A percentile compares a stretch with the other conserved stretches of the same genome.
Conservation (phyloP, 2,888 invertebrate genomes). For the Iphiclides podalirius region DNA sequence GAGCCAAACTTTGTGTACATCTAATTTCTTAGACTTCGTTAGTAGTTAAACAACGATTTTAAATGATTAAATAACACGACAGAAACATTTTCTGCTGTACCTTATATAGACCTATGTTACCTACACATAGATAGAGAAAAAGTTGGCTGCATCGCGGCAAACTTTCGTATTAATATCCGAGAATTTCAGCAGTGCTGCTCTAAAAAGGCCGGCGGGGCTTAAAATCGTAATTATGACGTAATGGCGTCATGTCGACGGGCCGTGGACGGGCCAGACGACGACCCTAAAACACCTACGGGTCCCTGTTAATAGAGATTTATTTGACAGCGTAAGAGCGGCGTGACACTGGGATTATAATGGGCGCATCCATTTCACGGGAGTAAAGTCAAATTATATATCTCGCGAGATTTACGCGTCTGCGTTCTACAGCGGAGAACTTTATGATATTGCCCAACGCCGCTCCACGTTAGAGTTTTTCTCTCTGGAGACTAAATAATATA, state of each 20-base stretch:
- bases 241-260: not conserved
- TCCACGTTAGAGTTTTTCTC: not conserved
- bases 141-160: not conserved
- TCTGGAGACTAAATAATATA: too few relatives aligned
- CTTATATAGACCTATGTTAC: too few relatives aligned
- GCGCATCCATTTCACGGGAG: conserved; percentile 16
- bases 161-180: not conserved
- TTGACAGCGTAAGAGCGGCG: conserved; percentile 12
- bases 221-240: not conserved
- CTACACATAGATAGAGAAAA: too few relatives aligned
- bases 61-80: too few relatives aligned
- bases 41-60: too few relatives aligned
- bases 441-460: conserved; percentile 1
- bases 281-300: conserved; percentile 16
- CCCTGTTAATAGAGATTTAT: conserved; percentile 16
- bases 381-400: conserved; percentile 16
- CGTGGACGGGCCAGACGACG: not conserved
- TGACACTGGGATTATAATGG: conserved; percentile 10
- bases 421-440: conserved; percentile 2
- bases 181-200: not conserved
- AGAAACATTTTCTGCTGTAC: too few relatives aligned
- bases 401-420: conserved; percentile 1
- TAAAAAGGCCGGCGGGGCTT: not conserved
- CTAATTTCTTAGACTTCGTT: too few relatives aligned
- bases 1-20: too few relatives aligned